Evolutionary conservation across 1,140 invertebrate species (phyloP).

Genomic region (Heliconius congener): DNA sequence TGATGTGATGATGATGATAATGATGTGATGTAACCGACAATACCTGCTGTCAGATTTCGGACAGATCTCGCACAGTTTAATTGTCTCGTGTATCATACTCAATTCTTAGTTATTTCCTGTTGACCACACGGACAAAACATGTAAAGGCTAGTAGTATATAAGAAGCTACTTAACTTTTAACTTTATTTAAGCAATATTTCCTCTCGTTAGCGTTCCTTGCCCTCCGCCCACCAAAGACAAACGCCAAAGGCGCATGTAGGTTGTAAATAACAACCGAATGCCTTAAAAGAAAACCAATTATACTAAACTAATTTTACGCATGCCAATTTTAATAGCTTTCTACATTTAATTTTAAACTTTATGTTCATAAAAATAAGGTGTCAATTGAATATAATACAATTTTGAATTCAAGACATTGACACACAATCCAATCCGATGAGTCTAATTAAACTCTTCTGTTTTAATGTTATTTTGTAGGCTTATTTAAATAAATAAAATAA

Average conservation of each 20-base stretch:
- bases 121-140: too few relatives aligned
- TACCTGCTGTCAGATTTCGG: too few relatives aligned
- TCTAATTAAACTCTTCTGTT: conserved; percentile 41
- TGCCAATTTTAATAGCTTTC: conserved; percentile 2
- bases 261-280: not conserved
- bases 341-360: not conserved
- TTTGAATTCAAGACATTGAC: conserved; percentile 40
- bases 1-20: too few relatives aligned
- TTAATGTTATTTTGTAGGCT: not conserved
- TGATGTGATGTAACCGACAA: too few relatives aligned
- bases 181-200: not conserved
- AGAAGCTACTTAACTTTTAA: too few relatives aligned
- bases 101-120: too few relatives aligned
- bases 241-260: not conserved
- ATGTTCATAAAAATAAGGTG: not conserved
- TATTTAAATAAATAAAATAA: not conserved
- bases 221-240: not conserved
- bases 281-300: conserved; percentile 17
- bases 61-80: too few relatives aligned
- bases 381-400: not conserved
- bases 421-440: conserved; percentile 40
- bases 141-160: too few relatives aligned
- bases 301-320: conserved; percentile 36
- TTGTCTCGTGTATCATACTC: too few relatives aligned
- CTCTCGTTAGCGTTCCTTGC: not conserved